These are phyloP conservation scores for Gephyroberyx darwinii DNA, from an alignment of 2,797 vertebrate species.

Conservation along the genomic window DNA sequence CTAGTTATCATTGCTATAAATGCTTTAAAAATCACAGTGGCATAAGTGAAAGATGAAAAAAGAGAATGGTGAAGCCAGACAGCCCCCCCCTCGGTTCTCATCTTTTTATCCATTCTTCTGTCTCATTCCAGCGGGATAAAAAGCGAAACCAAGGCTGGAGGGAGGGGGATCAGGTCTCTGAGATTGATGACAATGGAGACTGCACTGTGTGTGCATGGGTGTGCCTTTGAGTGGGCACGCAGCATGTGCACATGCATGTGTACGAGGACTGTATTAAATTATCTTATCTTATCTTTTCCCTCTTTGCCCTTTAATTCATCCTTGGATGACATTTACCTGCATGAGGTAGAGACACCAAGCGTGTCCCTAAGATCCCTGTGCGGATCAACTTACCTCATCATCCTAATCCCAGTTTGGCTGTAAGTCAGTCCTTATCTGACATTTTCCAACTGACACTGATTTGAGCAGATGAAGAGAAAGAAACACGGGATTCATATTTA, in stretches of 20 bases:
- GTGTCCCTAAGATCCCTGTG: constrained; percentile 43
- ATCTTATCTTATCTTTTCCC: constrained; percentile 38
- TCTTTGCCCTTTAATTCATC: constrained; percentile 64
- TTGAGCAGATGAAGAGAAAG: neutral
- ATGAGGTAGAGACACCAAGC: constrained; percentile 32
- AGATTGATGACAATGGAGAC: constrained; percentile 32
- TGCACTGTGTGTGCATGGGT: constrained; percentile 8
- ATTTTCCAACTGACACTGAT: constrained; percentile 31
- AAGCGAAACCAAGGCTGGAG: constrained; percentile 41
- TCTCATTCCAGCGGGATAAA: constrained; percentile 52
- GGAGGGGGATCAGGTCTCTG: constrained; percentile 42
- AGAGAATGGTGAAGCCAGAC: constrained; percentile 47
- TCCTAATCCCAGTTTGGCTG: constrained; percentile 36
- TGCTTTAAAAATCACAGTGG: constrained; percentile 23
- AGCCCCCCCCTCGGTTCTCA: constrained; percentile 33
- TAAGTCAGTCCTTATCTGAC: constrained; percentile 53
- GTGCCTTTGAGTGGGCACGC: neutral
- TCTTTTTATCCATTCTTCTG: constrained; percentile 43
- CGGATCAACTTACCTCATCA: constrained; percentile 36
- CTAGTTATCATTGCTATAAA: constrained; percentile 6
- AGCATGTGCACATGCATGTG: constrained; percentile 15
- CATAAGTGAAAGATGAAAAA: constrained; percentile 5
- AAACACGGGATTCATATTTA: neutral
- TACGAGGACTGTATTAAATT: constrained; percentile 49
- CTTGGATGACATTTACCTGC: constrained; percentile 59